Percentiles rank a stretch among this genome's conserved stretches.
These are phyloP conservation scores for Clinocottus analis DNA, from an alignment of 2,113 vertebrate genomes.

Conservation along the genomic window DNA sequence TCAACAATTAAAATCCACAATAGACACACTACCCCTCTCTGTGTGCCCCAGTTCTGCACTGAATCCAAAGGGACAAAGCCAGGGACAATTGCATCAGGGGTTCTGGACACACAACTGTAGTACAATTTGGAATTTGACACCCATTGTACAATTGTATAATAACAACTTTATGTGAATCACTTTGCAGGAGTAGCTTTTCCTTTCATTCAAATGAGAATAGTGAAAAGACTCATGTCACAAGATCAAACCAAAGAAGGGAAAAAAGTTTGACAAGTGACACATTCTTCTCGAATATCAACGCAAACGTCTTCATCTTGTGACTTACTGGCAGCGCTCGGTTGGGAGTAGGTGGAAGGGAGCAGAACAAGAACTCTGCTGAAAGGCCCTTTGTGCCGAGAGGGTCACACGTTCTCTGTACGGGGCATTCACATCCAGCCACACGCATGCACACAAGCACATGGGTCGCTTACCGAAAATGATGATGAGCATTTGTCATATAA, in stretches of 20 bases:
- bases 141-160: neutral
- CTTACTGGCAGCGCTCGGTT: conserved; percentile 56
- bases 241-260: conserved; percentile 16
- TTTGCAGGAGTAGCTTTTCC: conserved; percentile 1
- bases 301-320: conserved; percentile 56
- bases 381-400: conserved; percentile 65
- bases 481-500: neutral
- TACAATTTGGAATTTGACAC: neutral
- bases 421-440: conserved; percentile 28
- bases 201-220: neutral
- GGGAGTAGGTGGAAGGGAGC: conserved; percentile 64
- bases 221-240: conserved; percentile 23
- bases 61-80: conserved; percentile 6
- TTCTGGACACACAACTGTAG: neutral
- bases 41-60: conserved; percentile 13
- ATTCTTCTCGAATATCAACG: conserved; percentile 47
- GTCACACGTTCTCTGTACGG: conserved; percentile 59
- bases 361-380: conserved; percentile 50
- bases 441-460: neutral
- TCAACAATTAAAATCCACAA: conserved; percentile 8
- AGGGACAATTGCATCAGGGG: too few relatives aligned
- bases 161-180: neutral
- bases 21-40: neutral
- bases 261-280: conserved; percentile 52
- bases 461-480: conserved; percentile 51